Base-by-base conservation (phyloP, 2,888 invertebrate species). In the Griposia aprilina region DNA sequence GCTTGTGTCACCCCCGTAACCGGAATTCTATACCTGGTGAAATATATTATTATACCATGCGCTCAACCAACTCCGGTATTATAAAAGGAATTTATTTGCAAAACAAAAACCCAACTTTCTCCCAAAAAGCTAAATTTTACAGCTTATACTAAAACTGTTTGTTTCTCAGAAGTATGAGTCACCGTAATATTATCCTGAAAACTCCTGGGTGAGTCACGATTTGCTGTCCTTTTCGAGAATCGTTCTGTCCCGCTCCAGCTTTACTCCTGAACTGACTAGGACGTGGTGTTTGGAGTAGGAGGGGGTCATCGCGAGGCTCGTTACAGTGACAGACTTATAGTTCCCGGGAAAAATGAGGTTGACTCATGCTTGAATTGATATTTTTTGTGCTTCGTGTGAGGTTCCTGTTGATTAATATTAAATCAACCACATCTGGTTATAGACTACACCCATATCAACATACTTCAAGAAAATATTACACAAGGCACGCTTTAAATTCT, bases 121-220 rank as follows among this genome's bases (percentile, higher is more conserved):
- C 11, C n/a, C 62, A 20, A 30, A 65, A 50, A 11, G 0, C 23
- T 20, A n/a, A 23, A 2, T 63, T 41, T 52, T 11, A 11, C 50
- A 11, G 69, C 23, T 52, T 3, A n/a, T 10, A 50, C 17, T 4
- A 70, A 74, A 74, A 75, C 52, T 66, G 48, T 11, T 66, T 15
- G 15, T 7, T 74, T 76, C 65, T 11, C 36, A 50, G 78, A 62
- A 84, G n/a, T 59, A 59, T 89, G 82, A 89, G 26, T 87, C 86
- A 86, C 65, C 20, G 36, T 30, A 23, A 60, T 30, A 10, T 74
- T 67, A 65, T 76, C 80, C 86, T 82, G 77, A 48, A 67, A 73
- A 59, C 41, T 85, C 83, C 86, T 65, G 74, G 30, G 23, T 87
- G 87, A 88, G 41, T 87, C 88, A 87, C 45, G 0, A 48, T 41